These are phyloP conservation scores for Mactromeris polynyma DNA, from an alignment of 2,888 invertebrate genomes.

Conservation along the genomic window DNA sequence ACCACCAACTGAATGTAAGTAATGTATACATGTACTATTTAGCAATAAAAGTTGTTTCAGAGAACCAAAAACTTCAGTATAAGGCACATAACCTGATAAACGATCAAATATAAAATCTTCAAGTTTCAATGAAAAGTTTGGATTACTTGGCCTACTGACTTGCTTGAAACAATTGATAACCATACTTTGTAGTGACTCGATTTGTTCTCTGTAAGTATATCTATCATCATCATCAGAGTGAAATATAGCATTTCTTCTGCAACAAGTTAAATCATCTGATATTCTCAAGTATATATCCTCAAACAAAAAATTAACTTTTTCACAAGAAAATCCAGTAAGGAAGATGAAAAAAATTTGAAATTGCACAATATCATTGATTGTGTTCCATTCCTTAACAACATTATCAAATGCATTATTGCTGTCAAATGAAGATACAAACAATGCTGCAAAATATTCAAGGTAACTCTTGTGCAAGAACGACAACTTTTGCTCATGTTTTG, in stretches of 20 bases:
- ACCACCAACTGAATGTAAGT: too few species aligned
- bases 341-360: not conserved
- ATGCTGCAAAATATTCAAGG: not conserved
- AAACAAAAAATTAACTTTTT: not conserved
- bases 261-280: not conserved
- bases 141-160: too few species aligned
- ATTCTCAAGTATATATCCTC: not conserved
- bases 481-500: not conserved
- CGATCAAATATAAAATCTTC: too few species aligned
- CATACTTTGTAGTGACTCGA: too few species aligned
- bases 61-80: too few species aligned
- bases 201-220: too few species aligned
- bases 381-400: not conserved
- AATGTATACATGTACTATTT: too few species aligned
- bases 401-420: not conserved
- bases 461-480: not conserved
- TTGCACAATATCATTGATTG: not conserved
- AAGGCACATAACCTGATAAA: too few species aligned
- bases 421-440: conserved; percentile 1
- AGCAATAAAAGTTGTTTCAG: too few species aligned
- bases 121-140: too few species aligned
- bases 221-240: too few species aligned
- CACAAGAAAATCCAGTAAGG: not conserved
- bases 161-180: too few species aligned
- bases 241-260: not conserved